Evolutionary conservation across 2,888 invertebrate species (phyloP), one percentile per base, ranked within the genome.

Genomic region (Leptinotarsa juncta): DNA sequence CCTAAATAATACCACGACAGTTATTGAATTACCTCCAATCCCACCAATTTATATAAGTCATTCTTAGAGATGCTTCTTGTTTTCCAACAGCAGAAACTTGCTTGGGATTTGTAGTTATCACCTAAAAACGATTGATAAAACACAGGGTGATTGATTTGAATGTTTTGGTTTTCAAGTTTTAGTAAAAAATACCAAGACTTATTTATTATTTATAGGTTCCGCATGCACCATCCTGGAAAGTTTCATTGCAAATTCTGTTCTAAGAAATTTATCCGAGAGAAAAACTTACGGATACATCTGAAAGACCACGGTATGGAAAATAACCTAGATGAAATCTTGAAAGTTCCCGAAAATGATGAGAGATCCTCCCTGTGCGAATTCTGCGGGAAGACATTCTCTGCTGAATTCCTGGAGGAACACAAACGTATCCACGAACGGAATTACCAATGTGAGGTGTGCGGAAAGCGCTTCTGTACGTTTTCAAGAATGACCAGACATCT

Each of bases 381-480:
- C 16, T 62, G 62, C 4, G 62, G 62, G 16, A 62, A 62, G 32
- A 32, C 62, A 12, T 62, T 62, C 7, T 32, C 42, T 4, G 15
- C 14, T 16, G 18, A n/a, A 16, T 32, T 62, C 1, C 32, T 62
- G 5, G 10, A 62, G 3, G 12, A n/a, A 15, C 62, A 62, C 62
- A 42, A n/a, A 12, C 15, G 3, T 14, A 10, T 32, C 5, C 62
- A 62, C 42, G n/a, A 62, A n/a, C 4, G 32, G n/a, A 62, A 62
- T n/a, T 18, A 32, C 18, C 62, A 62, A 32, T 62, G 62, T 7
- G 62, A 62, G n/a, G 42, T 62, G 4, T 62, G 62, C n/a, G 62
- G 62, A 16, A 62, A 42, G 3, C 42, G 62, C 16, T 62, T 62
- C 18, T 32, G 62, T 4, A 26, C 7, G 7, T 32, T n/a, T 4